These are phyloP conservation scores for Parochlus steinenii DNA, from an alignment of 2,888 invertebrate genomes.

Conservation along the genomic window DNA sequence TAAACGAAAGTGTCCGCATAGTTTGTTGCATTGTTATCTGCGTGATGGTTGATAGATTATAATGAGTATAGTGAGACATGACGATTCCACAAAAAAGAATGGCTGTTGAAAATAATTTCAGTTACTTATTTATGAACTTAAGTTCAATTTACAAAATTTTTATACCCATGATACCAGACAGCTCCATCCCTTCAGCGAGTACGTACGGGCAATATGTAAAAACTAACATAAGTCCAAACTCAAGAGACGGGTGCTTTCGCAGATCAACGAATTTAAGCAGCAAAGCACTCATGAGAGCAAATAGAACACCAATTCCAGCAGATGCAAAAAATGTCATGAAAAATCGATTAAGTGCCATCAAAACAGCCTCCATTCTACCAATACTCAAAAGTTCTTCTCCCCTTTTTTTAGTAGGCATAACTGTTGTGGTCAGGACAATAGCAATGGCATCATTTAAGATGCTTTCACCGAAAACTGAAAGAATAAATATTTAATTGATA, in stretches of 20 bases:
- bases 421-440: slow-evolving; percentile 88
- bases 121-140: background rate
- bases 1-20: slow-evolving; percentile 92
- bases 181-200: slow-evolving; percentile 87
- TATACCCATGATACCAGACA: slow-evolving; percentile 48
- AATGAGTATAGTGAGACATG: slow-evolving; percentile 99
- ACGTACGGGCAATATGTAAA: slow-evolving; percentile 98
- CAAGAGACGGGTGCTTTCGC: slow-evolving; percentile 91
- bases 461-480: slow-evolving; percentile 67
- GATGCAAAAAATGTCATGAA: slow-evolving; percentile 98
- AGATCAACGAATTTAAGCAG: slow-evolving; percentile 90
- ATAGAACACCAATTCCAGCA: slow-evolving; percentile 87
- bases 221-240: slow-evolving; percentile 96
- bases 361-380: slow-evolving; percentile 67
- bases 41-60: slow-evolving; percentile 92
- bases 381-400: slow-evolving; percentile 36
- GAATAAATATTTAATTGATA: slow-evolving; percentile 92
- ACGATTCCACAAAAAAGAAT: slow-evolving; percentile 97
- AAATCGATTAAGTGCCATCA: slow-evolving; percentile 77
- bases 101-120: slow-evolving; percentile 94
- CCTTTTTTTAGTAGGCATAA: slow-evolving; percentile 51
- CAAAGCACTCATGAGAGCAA: slow-evolving; percentile 84
- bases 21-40: slow-evolving; percentile 99
- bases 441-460: slow-evolving; percentile 97
- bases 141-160: background rate